Evolutionary conservation across 2,797 vertebrate species (phyloP).

Genomic region (Epinephelus coioides): DNA sequence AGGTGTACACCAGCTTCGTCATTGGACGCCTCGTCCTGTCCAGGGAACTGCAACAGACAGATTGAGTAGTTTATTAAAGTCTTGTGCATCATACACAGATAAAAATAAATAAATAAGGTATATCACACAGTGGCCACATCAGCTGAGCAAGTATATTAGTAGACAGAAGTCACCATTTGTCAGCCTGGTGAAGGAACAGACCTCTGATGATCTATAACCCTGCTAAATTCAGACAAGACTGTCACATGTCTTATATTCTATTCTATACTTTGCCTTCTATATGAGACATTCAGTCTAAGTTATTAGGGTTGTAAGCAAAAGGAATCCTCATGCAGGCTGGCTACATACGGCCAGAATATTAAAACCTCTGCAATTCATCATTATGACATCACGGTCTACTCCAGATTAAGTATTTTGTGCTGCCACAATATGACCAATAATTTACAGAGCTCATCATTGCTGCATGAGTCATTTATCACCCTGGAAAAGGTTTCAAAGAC

Average conservation of each 20-base stretch:
- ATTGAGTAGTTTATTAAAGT: constrained; percentile 9
- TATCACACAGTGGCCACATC: background rate
- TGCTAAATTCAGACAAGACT: background rate
- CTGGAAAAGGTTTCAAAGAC: constrained; percentile 22
- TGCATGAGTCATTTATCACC: constrained; percentile 21
- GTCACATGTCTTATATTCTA: constrained; percentile 13
- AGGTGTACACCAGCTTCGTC: constrained; percentile 93
- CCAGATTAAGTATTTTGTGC: constrained; percentile 48
- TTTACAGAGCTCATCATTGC: constrained; percentile 20
- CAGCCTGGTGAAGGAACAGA: constrained; percentile 6
- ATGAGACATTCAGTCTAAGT: constrained; percentile 3
- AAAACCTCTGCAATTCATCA: constrained; percentile 59
- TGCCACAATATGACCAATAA: constrained; percentile 33
- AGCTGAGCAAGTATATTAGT: background rate
- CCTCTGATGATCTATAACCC: background rate
- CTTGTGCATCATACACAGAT: background rate
- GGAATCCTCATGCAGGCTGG: background rate
- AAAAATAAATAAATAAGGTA: constrained; percentile 25
- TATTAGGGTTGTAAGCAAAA: background rate
- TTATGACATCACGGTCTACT: constrained; percentile 43
- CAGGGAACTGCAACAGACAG: constrained; percentile 80
- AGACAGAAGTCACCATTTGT: constrained; percentile 11
- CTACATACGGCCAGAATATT: constrained; percentile 21
- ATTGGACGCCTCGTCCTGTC: constrained; percentile 83
- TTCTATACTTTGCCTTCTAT: constrained; percentile 8